Conservation (phyloP, 1,140 invertebrate genomes). For the Drosophila orena region DNA sequence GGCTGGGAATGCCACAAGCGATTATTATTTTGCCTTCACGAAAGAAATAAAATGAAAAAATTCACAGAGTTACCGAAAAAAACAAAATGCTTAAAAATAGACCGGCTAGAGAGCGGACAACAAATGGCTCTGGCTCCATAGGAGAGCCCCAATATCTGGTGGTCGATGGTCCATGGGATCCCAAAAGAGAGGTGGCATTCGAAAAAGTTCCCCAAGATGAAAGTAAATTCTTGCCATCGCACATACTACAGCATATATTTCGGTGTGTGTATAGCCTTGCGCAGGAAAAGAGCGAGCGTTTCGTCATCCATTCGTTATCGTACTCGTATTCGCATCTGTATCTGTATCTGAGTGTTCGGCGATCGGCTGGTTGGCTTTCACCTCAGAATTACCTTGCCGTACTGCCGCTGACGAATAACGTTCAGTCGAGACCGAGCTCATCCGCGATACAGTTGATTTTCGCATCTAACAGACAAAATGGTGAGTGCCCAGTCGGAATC, state of each 20-base stretch:
- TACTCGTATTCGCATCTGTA: constrained; percentile 1
- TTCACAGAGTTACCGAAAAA: constrained; percentile 31
- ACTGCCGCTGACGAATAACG: constrained; percentile 79
- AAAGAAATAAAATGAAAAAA: constrained; percentile 40
- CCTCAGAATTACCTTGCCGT: constrained; percentile 84
- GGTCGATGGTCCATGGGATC: not conserved
- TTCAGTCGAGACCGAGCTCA: constrained; percentile 85
- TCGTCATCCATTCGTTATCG: constrained; percentile 38
- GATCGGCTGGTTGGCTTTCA: constrained; percentile 62
- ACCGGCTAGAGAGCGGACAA: constrained; percentile 27
- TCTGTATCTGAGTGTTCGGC: constrained; percentile 27
- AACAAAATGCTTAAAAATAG: constrained; percentile 54
- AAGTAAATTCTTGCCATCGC: constrained; percentile 76
- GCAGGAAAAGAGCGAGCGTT: constrained; percentile 55
- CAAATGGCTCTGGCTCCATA: constrained; percentile 26
- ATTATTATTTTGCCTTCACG: constrained; percentile 79
- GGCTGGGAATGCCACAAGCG: constrained; percentile 77
- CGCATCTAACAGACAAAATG: constrained; percentile 84
- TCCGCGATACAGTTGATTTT: constrained; percentile 85
- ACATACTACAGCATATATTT: constrained; percentile 17
- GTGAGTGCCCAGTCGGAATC: constrained; percentile 70
- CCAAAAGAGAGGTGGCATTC: constrained; percentile 24
- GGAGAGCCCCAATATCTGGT: constrained; percentile 14
- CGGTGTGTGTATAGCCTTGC: constrained; percentile 51
- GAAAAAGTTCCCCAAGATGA: constrained; percentile 73